Base-by-base conservation (phyloP, 2,888 invertebrate genomes). In the Patella ulyssiponensis region DNA sequence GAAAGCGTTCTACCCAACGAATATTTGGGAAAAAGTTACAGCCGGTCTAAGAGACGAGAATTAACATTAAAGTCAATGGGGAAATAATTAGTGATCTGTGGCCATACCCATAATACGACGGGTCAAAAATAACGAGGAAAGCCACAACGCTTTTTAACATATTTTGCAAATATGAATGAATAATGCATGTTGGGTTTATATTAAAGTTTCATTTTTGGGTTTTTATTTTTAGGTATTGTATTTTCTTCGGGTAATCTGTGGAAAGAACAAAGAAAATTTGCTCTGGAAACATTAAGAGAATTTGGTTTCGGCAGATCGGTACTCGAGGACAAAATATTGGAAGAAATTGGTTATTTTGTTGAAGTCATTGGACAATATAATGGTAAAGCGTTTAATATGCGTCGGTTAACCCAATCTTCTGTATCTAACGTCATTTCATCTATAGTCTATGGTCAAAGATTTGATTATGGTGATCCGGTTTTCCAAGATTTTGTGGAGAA, bases 361-460 rank as follows among this genome's bases (percentile, higher is more conserved):
- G 52, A 77, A n/a, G 71, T 44, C 15, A 69, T 75, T 15, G 15
- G 15, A n/a, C 17, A 44, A 3, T n/a, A 75, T 15, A 14, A 53
- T 3, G 75, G 54, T 12, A 3, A 11, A 17, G 20, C 15, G 4
- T 64, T 80, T 64, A 74, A 80, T 20, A 51, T 70, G 23, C 44
- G 23, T n/a, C 69, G 27, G 3, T 51, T 76, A 33, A 51, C 76
- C 3, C 52, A 44, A 15, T 54, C 56, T 2, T 54, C 78, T 7
- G 71, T 80, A 2, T 70, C 76, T 51, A 80, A 80, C 70, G 75
- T 78, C 7, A 78, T 80, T 17, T 76, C 75, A 44, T 70, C 76
- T 11, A 52, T 76, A 9, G 58, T 76, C 3, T 73, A 76, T 44
- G 77, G 78, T 1, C 52, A 76, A 20, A 73, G 80, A 14, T 80